phyloP scores from a whole-genome alignment of 2,888 invertebrate species.

The Xestobium rufovillosum region DNA sequence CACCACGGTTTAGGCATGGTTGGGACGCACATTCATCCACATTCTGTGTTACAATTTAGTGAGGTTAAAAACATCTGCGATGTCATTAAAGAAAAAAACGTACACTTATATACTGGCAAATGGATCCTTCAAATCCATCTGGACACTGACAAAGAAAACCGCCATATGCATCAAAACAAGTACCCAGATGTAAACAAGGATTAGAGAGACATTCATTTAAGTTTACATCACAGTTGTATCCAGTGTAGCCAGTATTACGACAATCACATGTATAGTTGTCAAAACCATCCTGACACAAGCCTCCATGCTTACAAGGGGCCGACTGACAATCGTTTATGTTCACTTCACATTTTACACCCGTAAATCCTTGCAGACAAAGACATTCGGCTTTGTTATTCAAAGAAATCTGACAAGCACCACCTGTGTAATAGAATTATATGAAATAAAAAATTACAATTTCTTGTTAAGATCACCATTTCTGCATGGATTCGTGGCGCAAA shows the following conservation, averaged over 20 bases:
- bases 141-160: slow-evolving; percentile 71
- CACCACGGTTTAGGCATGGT: slow-evolving; percentile 55
- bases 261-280: slow-evolving; percentile 76
- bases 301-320: slow-evolving; percentile 61
- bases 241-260: slow-evolving; percentile 65
- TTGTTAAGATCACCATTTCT: no score
- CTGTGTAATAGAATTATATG: slow-evolving; percentile 31
- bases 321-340: slow-evolving; percentile 70
- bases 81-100: slow-evolving; percentile 21
- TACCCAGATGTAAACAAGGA: slow-evolving; percentile 66
- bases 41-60: neutral
- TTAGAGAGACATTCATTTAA: slow-evolving; percentile 69
- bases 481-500: slow-evolving; percentile 65
- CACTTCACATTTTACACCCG: slow-evolving; percentile 61
- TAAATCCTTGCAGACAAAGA: slow-evolving; percentile 50
- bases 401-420: slow-evolving; percentile 47
- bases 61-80: neutral
- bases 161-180: slow-evolving; percentile 78
- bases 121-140: slow-evolving; percentile 70
- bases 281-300: slow-evolving; percentile 59
- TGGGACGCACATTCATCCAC: slow-evolving; percentile 51
- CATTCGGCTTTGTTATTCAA: slow-evolving; percentile 34
- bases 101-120: slow-evolving; percentile 60
- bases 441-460: neutral
- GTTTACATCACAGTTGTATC: slow-evolving; percentile 66